phyloP scores from a whole-genome alignment of 1,140 invertebrate species.

The Linepithema humile region DNA sequence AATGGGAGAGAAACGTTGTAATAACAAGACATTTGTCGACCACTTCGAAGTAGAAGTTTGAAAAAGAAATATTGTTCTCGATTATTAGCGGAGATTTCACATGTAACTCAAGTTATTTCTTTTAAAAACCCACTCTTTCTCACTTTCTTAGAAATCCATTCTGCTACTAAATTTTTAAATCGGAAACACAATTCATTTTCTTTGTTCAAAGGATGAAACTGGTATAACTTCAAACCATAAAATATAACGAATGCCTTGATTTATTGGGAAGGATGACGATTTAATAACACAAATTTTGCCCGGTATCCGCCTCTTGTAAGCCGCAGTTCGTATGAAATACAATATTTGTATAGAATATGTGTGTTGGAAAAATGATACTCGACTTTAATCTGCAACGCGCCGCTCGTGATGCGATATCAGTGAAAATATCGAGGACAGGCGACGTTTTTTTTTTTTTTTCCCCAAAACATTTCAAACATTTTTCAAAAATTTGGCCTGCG shows the following conservation, averaged over 20 bases:
- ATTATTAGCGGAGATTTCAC: slow-evolving; percentile 27
- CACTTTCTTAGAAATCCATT: not conserved
- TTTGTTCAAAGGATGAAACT: not conserved
- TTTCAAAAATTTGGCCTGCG: slow-evolving; percentile 9
- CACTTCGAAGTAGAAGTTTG: not conserved
- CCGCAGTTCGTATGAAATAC: slow-evolving; percentile 17
- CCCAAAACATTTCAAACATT: slow-evolving; percentile 35
- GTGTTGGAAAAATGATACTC: slow-evolving; percentile 36
- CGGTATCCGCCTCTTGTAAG: not conserved
- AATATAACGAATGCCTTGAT: not conserved
- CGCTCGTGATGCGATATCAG: slow-evolving; percentile 16
- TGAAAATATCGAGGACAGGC: not conserved
- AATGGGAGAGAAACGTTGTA: slow-evolving; percentile 4
- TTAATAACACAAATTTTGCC: not conserved
- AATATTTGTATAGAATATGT: slow-evolving; percentile 32
- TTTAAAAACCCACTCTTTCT: not conserved
- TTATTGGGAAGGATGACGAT: not conserved
- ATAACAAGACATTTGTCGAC: slow-evolving; percentile 35
- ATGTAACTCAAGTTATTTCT: slow-evolving; percentile 10
- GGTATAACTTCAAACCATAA: not conserved
- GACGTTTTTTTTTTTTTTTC: slow-evolving; percentile 34
- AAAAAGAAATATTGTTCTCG: slow-evolving; percentile 24
- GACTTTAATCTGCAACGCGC: slow-evolving; percentile 7
- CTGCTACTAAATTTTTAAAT: slow-evolving; percentile 12
- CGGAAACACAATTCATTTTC: not conserved